Evolutionary conservation across 1,140 invertebrate genomes (phyloP).

Genomic region (Agrypnia vestita): DNA sequence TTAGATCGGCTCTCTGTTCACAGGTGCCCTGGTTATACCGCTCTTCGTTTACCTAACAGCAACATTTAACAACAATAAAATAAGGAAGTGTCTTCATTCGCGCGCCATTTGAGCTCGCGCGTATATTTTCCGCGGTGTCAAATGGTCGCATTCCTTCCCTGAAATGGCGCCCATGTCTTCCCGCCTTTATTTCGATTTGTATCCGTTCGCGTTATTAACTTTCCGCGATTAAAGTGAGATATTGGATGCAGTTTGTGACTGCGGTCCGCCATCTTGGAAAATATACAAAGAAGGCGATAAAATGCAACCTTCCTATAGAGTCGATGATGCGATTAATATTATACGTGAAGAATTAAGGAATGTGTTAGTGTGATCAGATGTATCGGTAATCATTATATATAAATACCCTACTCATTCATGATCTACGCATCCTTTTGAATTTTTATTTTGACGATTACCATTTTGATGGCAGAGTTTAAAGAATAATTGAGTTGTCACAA

Average conservation of each 20-base stretch:
- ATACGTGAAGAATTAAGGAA: no score
- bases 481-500: no score
- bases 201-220: conserved; percentile 28
- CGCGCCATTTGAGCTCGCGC: conserved; percentile 3
- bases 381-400: no score
- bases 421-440: no score
- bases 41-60: no score
- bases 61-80: conserved; percentile 40
- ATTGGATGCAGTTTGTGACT: conserved; percentile 14
- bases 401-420: no score
- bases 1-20: no score
- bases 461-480: no score
- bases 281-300: background rate
- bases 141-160: conserved; percentile 23
- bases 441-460: no score
- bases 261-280: conserved; percentile 10
- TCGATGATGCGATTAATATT: conserved; percentile 17
- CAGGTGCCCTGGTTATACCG: no score
- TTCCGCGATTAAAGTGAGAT: conserved; percentile 5
- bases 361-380: no score
- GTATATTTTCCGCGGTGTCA: conserved; percentile 5
- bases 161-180: conserved; percentile 22
- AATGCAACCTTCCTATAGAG: conserved; percentile 7
- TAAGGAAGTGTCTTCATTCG: conserved; percentile 31
- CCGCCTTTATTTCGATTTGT: conserved; percentile 33